These are phyloP conservation scores for Narcine bancroftii DNA, from an alignment of 2,113 vertebrate species.

Conservation along the genomic window DNA sequence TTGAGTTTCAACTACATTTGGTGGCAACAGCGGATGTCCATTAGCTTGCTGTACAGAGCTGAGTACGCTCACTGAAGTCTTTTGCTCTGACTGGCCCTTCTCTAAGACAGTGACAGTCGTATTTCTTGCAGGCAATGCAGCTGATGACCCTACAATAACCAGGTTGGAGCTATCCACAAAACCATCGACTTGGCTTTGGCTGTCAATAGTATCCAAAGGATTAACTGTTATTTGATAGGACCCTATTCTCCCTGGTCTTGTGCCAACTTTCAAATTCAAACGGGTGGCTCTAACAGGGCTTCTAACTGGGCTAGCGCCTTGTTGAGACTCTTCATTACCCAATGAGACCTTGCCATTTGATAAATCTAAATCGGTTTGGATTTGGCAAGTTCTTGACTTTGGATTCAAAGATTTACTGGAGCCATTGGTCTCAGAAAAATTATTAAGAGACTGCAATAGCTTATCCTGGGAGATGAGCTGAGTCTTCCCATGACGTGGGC, in stretches of 20 bases:
- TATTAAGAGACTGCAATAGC: neutral
- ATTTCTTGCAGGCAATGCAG: constrained; percentile 35
- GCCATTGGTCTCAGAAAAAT: neutral
- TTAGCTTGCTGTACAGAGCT: constrained; percentile 39
- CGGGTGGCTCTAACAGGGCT: constrained; percentile 16
- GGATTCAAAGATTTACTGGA: neutral
- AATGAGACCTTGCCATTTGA: constrained; percentile 38
- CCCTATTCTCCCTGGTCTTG: neutral
- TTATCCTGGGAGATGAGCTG: constrained; percentile 7
- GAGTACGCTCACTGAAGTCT: constrained; percentile 36
- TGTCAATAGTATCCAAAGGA: constrained; percentile 26
- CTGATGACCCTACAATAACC: constrained; percentile 45
- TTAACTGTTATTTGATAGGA: constrained; percentile 37
- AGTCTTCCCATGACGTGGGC: neutral
- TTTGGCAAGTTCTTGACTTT: constrained; percentile 49
- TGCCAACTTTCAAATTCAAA: constrained; percentile 38
- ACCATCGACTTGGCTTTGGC: neutral
- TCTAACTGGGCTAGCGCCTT: constrained; percentile 41
- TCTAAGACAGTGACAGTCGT: constrained; percentile 43
- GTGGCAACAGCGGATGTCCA: constrained; percentile 39
- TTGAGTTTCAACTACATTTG: constrained; percentile 33
- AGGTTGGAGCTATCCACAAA: neutral
- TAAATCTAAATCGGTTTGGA: constrained; percentile 43
- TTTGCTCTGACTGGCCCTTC: constrained; percentile 41
- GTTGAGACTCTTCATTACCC: constrained; percentile 43